Evolutionary conservation across 2,113 vertebrate species (phyloP).

Genomic region (Hylia prasina): DNA sequence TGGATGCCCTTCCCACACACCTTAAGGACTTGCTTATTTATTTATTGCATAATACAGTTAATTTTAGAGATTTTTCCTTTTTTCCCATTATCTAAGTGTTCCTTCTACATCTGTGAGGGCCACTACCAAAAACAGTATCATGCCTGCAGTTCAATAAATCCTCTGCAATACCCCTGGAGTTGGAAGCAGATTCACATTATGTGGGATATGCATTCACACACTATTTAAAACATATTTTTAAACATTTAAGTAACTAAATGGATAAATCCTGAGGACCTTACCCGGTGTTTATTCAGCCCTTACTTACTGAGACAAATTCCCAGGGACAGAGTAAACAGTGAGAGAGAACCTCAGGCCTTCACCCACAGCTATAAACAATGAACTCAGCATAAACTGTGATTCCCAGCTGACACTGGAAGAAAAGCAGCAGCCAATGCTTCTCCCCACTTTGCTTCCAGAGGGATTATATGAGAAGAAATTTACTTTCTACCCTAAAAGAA

Average conservation of each 20-base stretch:
- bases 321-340: constrained; percentile 39
- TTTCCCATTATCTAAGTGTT: neutral
- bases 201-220: neutral
- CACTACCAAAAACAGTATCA: neutral
- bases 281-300: constrained; percentile 42
- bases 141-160: neutral
- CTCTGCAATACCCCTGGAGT: neutral
- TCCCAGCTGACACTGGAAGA: neutral
- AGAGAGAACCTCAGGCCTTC: constrained; percentile 32
- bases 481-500: neutral
- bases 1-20: neutral
- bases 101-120: neutral
- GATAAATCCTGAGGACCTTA: constrained; percentile 24
- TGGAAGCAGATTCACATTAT: neutral
- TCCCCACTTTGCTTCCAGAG: neutral
- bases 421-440: constrained; percentile 4
- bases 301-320: constrained; percentile 39
- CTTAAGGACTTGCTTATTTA: neutral
- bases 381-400: constrained; percentile 33
- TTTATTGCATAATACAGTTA: neutral
- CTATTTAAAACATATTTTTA: constrained; percentile 27
- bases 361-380: constrained; percentile 51
- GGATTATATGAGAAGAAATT: neutral
- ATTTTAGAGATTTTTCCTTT: neutral
- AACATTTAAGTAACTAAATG: constrained; percentile 35